A percentile compares a stretch with the other conserved stretches of the same genome.
phyloP scores from a whole-genome alignment of 23 tunicate genomes.

The Trididemnum nubilum region DNA sequence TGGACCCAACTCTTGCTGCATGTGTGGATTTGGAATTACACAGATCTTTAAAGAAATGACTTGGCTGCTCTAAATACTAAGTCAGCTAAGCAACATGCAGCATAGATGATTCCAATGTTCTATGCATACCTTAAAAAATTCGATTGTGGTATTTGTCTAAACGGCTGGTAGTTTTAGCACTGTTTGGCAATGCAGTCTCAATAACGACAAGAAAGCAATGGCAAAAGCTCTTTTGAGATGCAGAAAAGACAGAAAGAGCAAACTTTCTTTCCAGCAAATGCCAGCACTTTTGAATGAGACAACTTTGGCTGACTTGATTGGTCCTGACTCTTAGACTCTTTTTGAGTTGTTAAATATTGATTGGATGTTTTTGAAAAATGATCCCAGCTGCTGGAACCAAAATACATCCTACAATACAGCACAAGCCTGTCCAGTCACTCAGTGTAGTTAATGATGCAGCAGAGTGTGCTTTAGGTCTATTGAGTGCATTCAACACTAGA shows the following conservation, averaged over 20 bases:
- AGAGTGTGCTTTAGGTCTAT: not conserved
- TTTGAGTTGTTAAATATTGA: not conserved
- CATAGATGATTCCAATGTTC: not conserved
- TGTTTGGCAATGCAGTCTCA: not conserved
- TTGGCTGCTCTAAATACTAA: not conserved
- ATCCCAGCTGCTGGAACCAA: not conserved
- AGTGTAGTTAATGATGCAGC: not conserved
- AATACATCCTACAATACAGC: not conserved
- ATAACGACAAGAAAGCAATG: not conserved
- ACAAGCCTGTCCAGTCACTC: not conserved
- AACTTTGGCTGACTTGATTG: conserved; percentile 1
- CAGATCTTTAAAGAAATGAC: not conserved
- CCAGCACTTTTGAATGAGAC: not conserved
- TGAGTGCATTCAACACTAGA: not conserved
- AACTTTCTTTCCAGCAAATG: not conserved
- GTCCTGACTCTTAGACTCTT: not conserved
- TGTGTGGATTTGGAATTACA: not conserved
- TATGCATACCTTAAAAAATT: not conserved
- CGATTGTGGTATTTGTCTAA: not conserved
- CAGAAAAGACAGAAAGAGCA: not conserved
- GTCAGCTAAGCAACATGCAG: not conserved
- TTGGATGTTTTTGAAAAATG: not conserved
- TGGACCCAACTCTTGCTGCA: not conserved
- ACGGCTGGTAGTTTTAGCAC: not conserved
- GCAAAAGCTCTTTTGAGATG: not conserved